Evolutionary conservation across 2,888 invertebrate genomes (phyloP), one percentile per base, ranked within the genome.

Genomic region (Listrodromus nycthemerus): DNA sequence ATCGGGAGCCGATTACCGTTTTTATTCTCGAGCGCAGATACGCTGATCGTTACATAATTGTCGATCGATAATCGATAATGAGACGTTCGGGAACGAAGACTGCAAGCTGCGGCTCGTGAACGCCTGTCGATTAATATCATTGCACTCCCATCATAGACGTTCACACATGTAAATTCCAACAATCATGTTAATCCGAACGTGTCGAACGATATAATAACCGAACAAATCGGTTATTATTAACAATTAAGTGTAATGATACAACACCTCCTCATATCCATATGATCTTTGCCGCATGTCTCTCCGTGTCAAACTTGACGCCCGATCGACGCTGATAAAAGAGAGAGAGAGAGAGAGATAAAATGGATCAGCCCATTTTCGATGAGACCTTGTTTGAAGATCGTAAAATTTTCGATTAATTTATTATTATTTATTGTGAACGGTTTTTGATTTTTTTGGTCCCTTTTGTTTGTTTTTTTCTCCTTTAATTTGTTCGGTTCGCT

Each of bases 381-480:
- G 41, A 4, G 16, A 41, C 41, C 16, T 16, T 41, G 10, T n/a
- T n/a, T 24, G 61, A 73, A 10, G 27, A 24, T 61, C 33, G 61
- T 13, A 6, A 10, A 61, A 45, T 19, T 4, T 6, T 45, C 52
- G 48, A 67, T 67, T 66, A 61, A 80, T 80, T 55, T 58, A 67
- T 74, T 19, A 24, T 55, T 48, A 30, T 74, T 67, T 24, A 58
- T 37, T 66, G 6, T 41, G 16, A 3, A 27, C n/a, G 21, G 58
- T 33, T 50, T 13, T 41, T 30, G 13, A n/a, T 24, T 61, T 30
- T 61, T 27, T n/a, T n/a, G 10, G 8, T 8, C 8, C 7, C 10
- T n/a, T 6, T 21, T 21, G 4, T 61, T 61, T 61, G 30, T 27
- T 19, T 33, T 55, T 52, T 16, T 30, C 5, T 55, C 24, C 27